Evolutionary conservation across 2,113 vertebrate species (phyloP).

Genomic region (Elachura formosa): DNA sequence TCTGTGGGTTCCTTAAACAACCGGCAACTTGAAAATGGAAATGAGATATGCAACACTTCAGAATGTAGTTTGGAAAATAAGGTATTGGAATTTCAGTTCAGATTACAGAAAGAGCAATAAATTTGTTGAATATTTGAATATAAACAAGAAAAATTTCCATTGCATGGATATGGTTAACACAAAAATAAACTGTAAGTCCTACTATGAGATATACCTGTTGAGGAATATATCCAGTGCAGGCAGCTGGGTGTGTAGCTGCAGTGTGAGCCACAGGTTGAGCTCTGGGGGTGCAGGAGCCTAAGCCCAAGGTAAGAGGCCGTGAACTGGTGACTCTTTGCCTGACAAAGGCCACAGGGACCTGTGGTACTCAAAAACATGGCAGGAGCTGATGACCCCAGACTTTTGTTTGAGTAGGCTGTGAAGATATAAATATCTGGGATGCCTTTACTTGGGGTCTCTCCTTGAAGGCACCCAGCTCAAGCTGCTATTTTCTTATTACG

Average conservation of each 20-base stretch:
- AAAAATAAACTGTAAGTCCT: not conserved
- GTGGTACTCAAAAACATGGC: not conserved
- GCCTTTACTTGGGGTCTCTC: not conserved
- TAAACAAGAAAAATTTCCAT: not conserved
- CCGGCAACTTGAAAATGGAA: not conserved
- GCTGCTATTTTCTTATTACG: not conserved
- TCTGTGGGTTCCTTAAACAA: not conserved
- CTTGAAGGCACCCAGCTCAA: not conserved
- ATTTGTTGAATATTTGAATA: not conserved
- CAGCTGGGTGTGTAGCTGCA: not conserved
- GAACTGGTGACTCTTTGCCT: not conserved
- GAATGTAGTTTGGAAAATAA: not conserved
- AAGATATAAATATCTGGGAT: accelerated
- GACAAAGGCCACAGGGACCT: not conserved
- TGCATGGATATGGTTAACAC: not conserved
- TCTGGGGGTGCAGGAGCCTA: not conserved
- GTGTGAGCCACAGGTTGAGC: not conserved
- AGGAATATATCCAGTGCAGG: not conserved
- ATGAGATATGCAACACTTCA: not conserved
- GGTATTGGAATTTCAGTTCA: not conserved
- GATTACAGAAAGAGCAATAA: not conserved
- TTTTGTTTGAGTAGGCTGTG: not conserved
- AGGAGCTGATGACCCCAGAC: not conserved
- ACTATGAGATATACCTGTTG: not conserved
- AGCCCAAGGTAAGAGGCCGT: not conserved